phyloP scores from a whole-genome alignment of 1,140 invertebrate genomes.

The Euwallacea similis region DNA sequence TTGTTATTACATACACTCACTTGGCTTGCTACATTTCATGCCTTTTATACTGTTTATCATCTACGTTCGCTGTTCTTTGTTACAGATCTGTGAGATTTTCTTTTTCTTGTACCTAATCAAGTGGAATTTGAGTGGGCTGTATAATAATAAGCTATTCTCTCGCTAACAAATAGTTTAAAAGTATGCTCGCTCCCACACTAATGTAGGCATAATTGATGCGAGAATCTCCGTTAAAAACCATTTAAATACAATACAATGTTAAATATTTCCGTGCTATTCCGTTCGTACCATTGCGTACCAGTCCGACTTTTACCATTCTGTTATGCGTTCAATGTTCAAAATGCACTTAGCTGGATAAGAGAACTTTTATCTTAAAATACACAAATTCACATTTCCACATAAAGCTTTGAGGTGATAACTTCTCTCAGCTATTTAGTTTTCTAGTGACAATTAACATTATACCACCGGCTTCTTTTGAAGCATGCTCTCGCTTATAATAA shows the following conservation, averaged over 20 bases:
- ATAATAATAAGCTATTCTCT: background rate
- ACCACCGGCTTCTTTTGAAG: background rate
- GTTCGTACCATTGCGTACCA: slow-evolving; percentile 4
- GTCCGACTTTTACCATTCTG: background rate
- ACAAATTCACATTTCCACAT: background rate
- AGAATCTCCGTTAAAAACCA: background rate
- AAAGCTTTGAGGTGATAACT: background rate
- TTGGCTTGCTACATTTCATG: no score
- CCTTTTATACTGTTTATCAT: no score
- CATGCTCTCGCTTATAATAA: background rate
- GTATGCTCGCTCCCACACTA: background rate
- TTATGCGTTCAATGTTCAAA: background rate
- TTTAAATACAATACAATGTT: background rate
- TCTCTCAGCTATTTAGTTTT: background rate
- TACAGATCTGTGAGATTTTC: no score
- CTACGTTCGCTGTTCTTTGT: no score
- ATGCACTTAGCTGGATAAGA: no score
- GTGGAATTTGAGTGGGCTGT: background rate
- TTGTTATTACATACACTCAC: no score
- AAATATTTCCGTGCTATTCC: background rate
- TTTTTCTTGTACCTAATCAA: background rate
- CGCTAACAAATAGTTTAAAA: background rate
- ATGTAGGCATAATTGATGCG: background rate
- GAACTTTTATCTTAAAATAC: no score
- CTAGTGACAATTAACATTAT: background rate